A percentile compares a stretch with the other conserved stretches of the same genome.
Evolutionary conservation across 1,140 invertebrate species (phyloP).

Genomic region (Drosophila kikkawai): DNA sequence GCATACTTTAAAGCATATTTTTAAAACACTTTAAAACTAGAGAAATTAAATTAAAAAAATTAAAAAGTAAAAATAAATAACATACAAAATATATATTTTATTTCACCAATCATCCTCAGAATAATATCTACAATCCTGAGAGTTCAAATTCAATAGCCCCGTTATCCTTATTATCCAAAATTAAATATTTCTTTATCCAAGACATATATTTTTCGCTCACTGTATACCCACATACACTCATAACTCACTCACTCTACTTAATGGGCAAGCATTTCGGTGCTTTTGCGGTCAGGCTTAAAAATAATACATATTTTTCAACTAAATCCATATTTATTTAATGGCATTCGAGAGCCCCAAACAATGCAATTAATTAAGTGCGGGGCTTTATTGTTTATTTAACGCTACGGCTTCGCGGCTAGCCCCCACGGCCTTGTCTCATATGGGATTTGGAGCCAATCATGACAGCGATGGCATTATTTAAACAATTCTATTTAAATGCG

Average conservation of each 20-base stretch:
- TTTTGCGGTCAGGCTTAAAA: slow-evolving; percentile 24
- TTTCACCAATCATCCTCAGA: neutral
- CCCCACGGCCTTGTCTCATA: slow-evolving; percentile 34
- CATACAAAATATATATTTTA: neutral
- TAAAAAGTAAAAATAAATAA: too few species aligned
- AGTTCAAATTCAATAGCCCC: neutral
- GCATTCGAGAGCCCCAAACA: slow-evolving; percentile 21
- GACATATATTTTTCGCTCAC: neutral
- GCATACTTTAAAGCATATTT: neutral
- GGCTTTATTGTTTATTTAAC: slow-evolving; percentile 56
- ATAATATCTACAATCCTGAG: too few species aligned
- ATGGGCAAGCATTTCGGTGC: slow-evolving; percentile 18
- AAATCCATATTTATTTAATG: slow-evolving; percentile 62
- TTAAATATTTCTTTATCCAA: neutral
- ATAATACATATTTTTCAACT: slow-evolving; percentile 51
- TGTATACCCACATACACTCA: slow-evolving; percentile 7
- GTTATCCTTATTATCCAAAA: neutral
- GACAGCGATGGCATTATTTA: slow-evolving; percentile 27
- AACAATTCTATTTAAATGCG: slow-evolving; percentile 14
- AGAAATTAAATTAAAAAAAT: too few species aligned
- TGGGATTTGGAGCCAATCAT: slow-evolving; percentile 34
- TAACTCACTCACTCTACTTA: slow-evolving; percentile 15
- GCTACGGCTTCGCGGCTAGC: slow-evolving; percentile 35
- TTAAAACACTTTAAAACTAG: neutral
- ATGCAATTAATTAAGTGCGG: slow-evolving; percentile 54